Evolutionary conservation across 2,797 vertebrate genomes (phyloP).

Genomic region (Lepilemur septentrionalis): DNA sequence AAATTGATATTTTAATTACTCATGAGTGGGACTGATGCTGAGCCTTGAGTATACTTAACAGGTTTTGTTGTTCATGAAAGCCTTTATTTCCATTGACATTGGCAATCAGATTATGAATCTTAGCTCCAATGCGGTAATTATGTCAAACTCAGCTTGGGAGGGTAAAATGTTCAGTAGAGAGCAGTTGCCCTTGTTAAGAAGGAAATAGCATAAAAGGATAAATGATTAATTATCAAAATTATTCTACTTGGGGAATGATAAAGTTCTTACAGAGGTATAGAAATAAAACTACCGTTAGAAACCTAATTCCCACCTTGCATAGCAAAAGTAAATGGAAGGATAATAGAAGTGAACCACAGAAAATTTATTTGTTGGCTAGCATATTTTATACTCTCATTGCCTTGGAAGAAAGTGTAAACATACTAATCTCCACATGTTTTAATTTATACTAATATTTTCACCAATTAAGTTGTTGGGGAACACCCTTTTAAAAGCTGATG

Average conservation of each 20-base stretch:
- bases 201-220: constrained; percentile 68
- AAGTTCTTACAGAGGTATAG: constrained; percentile 20
- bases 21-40: constrained; percentile 72
- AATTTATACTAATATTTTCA: constrained; percentile 83
- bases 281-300: constrained; percentile 59
- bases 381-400: constrained; percentile 65
- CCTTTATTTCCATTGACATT: constrained; percentile 83
- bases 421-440: constrained; percentile 83
- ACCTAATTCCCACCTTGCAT: constrained; percentile 51
- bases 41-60: constrained; percentile 76
- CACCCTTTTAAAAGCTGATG: constrained; percentile 77
- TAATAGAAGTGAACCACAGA: background rate
- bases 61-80: constrained; percentile 79
- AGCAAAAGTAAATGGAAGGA: constrained; percentile 22
- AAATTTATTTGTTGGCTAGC: constrained; percentile 20
- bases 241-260: constrained; percentile 73
- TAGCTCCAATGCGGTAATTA: constrained; percentile 75
- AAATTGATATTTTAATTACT: constrained; percentile 81
- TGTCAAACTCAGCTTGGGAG: constrained; percentile 76
- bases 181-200: constrained; percentile 82
- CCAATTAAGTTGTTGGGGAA: constrained; percentile 80
- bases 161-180: constrained; percentile 82
- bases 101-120: constrained; percentile 75
- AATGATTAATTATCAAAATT: constrained; percentile 73
- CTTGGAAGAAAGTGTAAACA: constrained; percentile 79